Evolutionary conservation across 1,140 invertebrate species (phyloP), one percentile per base, ranked within the genome.

Genomic region (Drosophila tani): DNA sequence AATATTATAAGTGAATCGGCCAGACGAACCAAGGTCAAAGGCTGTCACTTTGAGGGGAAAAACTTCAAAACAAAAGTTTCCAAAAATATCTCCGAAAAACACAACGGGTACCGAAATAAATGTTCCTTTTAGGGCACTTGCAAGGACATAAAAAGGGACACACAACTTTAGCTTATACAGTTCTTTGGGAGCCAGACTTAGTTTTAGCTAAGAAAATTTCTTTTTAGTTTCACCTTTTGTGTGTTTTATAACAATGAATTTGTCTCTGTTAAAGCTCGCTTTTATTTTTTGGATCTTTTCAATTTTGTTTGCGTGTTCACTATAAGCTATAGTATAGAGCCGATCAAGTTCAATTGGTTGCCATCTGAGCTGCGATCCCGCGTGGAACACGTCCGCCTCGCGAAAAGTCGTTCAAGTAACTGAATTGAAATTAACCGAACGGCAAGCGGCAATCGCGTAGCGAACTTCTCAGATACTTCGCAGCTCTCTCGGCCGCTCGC

Each of bases 351-450:
- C 70, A 74, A 74, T 74, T 74, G 70, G 70, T 73, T 74, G 75
- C 75, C 75, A 78, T 78, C 74, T 69, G 75, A 78, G 75, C 50
- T 56, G 56, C 19, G 32, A 46, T 58, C 19, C 53, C 55, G 58
- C 49, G 51, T 73, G 68, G 65, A 80, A 78, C 84, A 82, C 88
- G 90, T 91, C 79, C 82, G 88, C 73, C 75, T 91, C 88, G 88
- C 85, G 75, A 82, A 86, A 91, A 91, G 82, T 91, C 90, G 81
- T 82, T 85, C 57, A 75, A 91, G 85, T 91, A 82, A 91, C 88
- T 91, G 65, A 56, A 56, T 56, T 56, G 35, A 56, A 56, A 56
- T 55, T 40, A 56, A 56, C 53, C 53, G 53, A 88, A 80, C 49
- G 64, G 6, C 67, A 27, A 68, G 49, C 47, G 38, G 38, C 62